These are phyloP conservation scores for Halcyon chelicuti DNA, from an alignment of 2,797 vertebrate species.

Conservation along the genomic window DNA sequence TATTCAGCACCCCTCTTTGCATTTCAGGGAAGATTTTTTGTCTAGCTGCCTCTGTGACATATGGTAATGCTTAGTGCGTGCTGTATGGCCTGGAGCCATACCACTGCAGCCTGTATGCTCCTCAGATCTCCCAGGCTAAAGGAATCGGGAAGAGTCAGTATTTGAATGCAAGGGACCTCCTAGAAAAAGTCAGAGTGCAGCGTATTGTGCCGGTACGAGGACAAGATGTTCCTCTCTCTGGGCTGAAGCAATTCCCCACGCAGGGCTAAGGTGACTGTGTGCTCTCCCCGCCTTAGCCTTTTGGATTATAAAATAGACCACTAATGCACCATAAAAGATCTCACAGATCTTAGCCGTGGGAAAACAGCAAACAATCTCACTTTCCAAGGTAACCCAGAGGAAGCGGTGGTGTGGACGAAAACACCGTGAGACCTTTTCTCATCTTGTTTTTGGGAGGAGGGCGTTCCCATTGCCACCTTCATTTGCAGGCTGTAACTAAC, in stretches of 20 bases:
- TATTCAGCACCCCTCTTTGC: not conserved
- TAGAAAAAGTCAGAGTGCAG: constrained; percentile 21
- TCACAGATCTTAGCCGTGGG: constrained; percentile 14
- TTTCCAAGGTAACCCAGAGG: constrained; percentile 53
- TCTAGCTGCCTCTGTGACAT: constrained; percentile 68
- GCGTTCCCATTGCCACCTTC: not conserved
- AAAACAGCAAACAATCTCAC: constrained; percentile 21
- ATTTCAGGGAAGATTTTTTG: constrained; percentile 49
- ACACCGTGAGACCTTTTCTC: not conserved
- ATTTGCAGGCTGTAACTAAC: not conserved
- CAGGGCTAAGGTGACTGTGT: constrained; percentile 9
- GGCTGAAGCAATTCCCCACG: not conserved
- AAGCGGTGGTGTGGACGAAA: constrained; percentile 5
- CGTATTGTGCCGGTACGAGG: not conserved
- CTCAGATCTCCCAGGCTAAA: constrained; percentile 66
- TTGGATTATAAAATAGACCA: not conserved
- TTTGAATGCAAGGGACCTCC: constrained; percentile 26
- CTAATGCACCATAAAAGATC: not conserved
- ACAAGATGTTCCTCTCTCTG: constrained; percentile 39
- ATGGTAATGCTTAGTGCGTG: constrained; percentile 68
- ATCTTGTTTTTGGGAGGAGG: not conserved
- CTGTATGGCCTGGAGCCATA: constrained; percentile 70
- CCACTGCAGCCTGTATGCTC: constrained; percentile 67
- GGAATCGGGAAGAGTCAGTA: not conserved
- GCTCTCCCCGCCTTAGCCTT: not conserved